Base-by-base conservation (phyloP, 1,140 invertebrate species). In the Papilio machaon region DNA sequence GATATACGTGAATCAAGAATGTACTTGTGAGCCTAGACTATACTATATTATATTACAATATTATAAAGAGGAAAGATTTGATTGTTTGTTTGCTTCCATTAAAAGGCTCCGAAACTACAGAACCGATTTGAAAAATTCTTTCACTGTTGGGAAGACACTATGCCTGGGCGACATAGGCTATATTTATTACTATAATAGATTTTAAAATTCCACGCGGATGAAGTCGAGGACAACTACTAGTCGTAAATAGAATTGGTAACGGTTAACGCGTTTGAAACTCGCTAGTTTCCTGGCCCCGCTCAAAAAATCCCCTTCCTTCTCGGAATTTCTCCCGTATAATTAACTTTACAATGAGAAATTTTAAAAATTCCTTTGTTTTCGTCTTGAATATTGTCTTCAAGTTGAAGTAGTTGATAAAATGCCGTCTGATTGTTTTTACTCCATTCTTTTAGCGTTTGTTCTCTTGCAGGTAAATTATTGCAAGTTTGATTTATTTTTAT, bases 281-380 rank as follows among this genome's bases (percentile, higher is more conserved):
- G 83, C 84, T 58, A 38, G 17, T 82, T 79, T 81, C 52, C 15
- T 87, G 84, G 80, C 84, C 78, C 9, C 7, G 11, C 35, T 54
- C 52, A 80, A 75, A 82, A 77, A 52, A 67, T 46, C 35, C 76
- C 23, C 52, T 38, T 73, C 60, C 75, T 88, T 83, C 85, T 52
- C 35, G 73, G 84, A 86, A 86, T 81, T 77, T 78, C 84, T 70
- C 80, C 80, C 74, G 79, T 81, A 80, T 85, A 86, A 88, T 84
- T 89, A 87, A 85, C 80, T 74, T 84, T 83, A 77, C 82, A 86
- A 85, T 82, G 82, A 80, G 83, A 85, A 84, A 79, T 78, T 83
- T 87, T 74, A 75, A 84, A 85, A 86, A 84, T 82, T 82, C 85
- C 82, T 82, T 88, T 89, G 85, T 88, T 88, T 70, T 86, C 67